phyloP scores from a whole-genome alignment of 2,797 vertebrate genomes.

The Poecilia wingei region DNA sequence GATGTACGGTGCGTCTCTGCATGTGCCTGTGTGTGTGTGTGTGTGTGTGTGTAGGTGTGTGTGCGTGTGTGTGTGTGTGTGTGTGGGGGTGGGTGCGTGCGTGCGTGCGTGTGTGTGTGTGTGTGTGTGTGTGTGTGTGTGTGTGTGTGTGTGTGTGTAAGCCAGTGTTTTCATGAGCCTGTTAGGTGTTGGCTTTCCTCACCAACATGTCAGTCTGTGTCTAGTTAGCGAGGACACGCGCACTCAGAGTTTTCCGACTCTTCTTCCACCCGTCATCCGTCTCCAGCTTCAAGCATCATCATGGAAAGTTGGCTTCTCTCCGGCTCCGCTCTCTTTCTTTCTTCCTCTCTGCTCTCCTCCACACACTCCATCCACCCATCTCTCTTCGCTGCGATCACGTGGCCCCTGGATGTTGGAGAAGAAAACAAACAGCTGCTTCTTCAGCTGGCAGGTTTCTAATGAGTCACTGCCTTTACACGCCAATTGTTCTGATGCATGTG shows the following conservation, averaged over 20 bases:
- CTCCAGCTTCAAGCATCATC: conserved; percentile 86
- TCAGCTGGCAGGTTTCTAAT: conserved; percentile 10
- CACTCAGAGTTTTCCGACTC: conserved; percentile 58
- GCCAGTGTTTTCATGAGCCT: conserved; percentile 80
- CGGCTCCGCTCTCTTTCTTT: conserved; percentile 34
- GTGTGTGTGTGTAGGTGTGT: conserved; percentile 3
- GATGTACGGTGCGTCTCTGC: conserved; percentile 27
- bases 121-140: background rate
- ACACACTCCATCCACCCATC: conserved; percentile 30
- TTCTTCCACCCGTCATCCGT: conserved; percentile 67
- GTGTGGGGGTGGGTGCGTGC: too few relatives aligned
- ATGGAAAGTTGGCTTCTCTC: conserved; percentile 90
- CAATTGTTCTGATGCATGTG: background rate
- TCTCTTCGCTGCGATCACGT: conserved; percentile 28
- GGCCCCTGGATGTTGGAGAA: conserved; percentile 34
- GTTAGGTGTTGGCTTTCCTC: conserved; percentile 80
- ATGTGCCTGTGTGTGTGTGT: background rate
- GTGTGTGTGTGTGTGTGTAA: conserved; percentile 11
- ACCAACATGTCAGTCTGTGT: conserved; percentile 64
- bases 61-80: background rate
- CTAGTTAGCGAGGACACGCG: conserved; percentile 67
- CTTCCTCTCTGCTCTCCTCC: conserved; percentile 38
- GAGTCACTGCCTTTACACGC: conserved; percentile 4
- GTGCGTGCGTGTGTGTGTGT: too few relatives aligned
- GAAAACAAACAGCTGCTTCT: conserved; percentile 42